A percentile compares a stretch with the other conserved stretches of the same genome.
Evolutionary conservation across 2,888 invertebrate species (phyloP).

Genomic region (Nasonovia ribisnigri): DNA sequence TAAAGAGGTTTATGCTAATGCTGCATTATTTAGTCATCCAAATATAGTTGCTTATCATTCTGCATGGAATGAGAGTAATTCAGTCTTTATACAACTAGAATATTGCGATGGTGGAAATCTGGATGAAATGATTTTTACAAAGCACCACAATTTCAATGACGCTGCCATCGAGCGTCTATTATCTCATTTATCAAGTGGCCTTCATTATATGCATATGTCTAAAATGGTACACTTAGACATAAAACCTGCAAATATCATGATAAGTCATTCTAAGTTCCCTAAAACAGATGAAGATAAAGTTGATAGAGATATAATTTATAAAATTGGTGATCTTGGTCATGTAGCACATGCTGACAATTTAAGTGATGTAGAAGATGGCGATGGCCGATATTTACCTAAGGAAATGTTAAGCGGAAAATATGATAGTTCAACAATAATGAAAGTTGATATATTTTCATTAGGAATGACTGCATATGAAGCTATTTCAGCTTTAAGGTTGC

Average conservation of each 20-base stretch:
- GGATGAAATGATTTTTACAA: slow-evolving; percentile 73
- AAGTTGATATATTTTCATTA: slow-evolving; percentile 92
- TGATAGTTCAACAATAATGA: slow-evolving; percentile 80
- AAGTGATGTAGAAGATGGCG: slow-evolving; percentile 87
- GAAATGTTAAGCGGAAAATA: slow-evolving; percentile 90
- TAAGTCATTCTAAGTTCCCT: slow-evolving; percentile 74
- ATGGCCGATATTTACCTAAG: slow-evolving; percentile 89
- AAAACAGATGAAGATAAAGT: slow-evolving; percentile 76
- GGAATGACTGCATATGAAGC: slow-evolving; percentile 83
- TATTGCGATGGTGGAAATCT: slow-evolving; percentile 92
- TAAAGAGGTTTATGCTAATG: slow-evolving; percentile 95
- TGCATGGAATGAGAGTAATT: slow-evolving; percentile 95
- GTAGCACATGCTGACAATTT: slow-evolving; percentile 87
- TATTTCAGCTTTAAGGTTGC: slow-evolving; percentile 84
- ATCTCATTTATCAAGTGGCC: slow-evolving; percentile 85
- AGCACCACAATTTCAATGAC: slow-evolving; percentile 74
- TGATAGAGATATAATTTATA: slow-evolving; percentile 79
- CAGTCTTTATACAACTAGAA: slow-evolving; percentile 96
- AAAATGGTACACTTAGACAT: slow-evolving; percentile 93
- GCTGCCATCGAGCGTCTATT: slow-evolving; percentile 81
- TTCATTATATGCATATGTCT: slow-evolving; percentile 90
- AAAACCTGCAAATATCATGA: slow-evolving; percentile 93
- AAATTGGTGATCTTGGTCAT: slow-evolving; percentile 91
- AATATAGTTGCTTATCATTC: slow-evolving; percentile 95
- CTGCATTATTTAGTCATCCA: slow-evolving; percentile 90